Evolutionary conservation across 2,888 invertebrate species (phyloP).

Genomic region (Alviniconcha strummeri): DNA sequence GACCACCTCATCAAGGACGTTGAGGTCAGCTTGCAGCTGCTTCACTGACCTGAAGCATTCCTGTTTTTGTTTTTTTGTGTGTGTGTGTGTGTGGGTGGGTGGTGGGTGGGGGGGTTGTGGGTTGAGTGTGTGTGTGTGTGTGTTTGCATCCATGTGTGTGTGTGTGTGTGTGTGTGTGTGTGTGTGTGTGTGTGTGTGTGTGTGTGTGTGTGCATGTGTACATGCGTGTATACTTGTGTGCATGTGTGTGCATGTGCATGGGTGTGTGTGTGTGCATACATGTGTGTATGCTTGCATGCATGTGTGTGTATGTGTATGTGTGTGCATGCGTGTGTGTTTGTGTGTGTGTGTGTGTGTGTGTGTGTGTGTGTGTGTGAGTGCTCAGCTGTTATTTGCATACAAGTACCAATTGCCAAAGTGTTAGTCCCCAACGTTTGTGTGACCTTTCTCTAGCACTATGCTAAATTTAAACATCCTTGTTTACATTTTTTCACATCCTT

Average conservation of each 20-base stretch:
- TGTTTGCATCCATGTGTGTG: background rate
- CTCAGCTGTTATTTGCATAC: too few species aligned
- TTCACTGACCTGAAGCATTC: background rate
- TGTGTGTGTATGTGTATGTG: too few species aligned
- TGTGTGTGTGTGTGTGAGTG: too few species aligned
- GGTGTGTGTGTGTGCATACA: background rate
- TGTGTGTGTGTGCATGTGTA: background rate
- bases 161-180: background rate
- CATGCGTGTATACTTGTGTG: background rate
- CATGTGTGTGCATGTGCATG: background rate
- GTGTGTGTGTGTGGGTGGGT: background rate
- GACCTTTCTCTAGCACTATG: too few species aligned
- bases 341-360: too few species aligned
- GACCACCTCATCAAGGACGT: conserved; percentile 96
- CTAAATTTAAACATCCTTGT: too few species aligned
- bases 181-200: background rate
- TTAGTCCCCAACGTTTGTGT: too few species aligned
- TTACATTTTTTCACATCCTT: background rate
- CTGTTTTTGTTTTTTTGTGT: background rate
- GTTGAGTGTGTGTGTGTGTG: conserved; percentile 8
- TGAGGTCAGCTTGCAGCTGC: conserved; percentile 76
- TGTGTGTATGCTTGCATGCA: too few species aligned
- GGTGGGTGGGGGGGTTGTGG: background rate
- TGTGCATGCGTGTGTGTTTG: too few species aligned
- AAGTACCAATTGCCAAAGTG: too few species aligned